phyloP scores from a whole-genome alignment of 2,797 vertebrate genomes.

The Spheniscus humboldti region DNA sequence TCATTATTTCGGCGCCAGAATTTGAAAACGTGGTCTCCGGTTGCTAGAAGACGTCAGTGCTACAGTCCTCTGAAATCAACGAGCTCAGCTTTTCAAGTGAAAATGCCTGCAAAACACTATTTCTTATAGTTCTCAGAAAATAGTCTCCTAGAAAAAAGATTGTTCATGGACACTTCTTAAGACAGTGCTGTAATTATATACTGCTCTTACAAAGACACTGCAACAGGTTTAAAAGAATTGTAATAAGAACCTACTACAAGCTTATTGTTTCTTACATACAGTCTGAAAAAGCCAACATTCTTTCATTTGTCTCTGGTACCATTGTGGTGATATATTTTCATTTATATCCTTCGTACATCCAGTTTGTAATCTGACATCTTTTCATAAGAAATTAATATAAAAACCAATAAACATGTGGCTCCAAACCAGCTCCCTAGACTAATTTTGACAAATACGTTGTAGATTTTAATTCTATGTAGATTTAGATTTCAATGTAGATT shows the following conservation, averaged over 20 bases:
- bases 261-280: not conserved
- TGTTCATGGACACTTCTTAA: not conserved
- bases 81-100: not conserved
- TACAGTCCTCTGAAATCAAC: not conserved
- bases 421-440: not conserved
- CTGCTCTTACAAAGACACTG: not conserved
- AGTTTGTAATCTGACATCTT: not conserved
- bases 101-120: not conserved
- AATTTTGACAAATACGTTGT: not conserved
- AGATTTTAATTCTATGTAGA: not conserved
- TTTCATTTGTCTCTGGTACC: not conserved
- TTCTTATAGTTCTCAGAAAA: not conserved
- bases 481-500: too few relatives aligned
- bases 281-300: not conserved
- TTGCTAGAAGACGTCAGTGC: not conserved
- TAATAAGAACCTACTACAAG: not conserved
- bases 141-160: not conserved
- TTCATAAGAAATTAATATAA: not conserved
- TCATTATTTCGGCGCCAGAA: not conserved
- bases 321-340: not conserved
- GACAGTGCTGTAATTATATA: not conserved
- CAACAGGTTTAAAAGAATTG: not conserved
- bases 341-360: not conserved
- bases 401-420: not conserved
- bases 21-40: not conserved